phyloP scores from a whole-genome alignment of 1,140 invertebrate genomes.

The Drosophila oshimai region DNA sequence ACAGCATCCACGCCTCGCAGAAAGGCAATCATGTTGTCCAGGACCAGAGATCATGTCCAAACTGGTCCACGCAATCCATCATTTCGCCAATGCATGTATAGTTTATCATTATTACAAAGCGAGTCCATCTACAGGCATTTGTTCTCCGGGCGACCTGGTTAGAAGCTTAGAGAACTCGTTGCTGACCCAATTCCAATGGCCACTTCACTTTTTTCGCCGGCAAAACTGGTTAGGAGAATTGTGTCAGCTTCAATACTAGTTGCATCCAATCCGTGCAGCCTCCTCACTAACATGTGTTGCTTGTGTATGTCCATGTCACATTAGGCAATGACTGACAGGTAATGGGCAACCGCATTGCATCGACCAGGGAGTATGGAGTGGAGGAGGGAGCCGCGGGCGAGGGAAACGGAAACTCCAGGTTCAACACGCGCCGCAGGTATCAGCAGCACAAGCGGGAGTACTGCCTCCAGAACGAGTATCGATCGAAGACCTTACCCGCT shows the following conservation, averaged over 20 bases:
- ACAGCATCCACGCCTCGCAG: slow-evolving; percentile 4
- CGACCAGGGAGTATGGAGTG: slow-evolving; percentile 12
- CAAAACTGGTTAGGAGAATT: slow-evolving; percentile 57
- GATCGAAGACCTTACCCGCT: slow-evolving; percentile 65
- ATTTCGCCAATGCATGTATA: slow-evolving; percentile 38
- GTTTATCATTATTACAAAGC: slow-evolving; percentile 69
- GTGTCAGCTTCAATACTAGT: slow-evolving; percentile 29
- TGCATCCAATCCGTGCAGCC: slow-evolving; percentile 1
- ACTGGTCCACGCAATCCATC: slow-evolving; percentile 61
- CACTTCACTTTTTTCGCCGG: slow-evolving; percentile 65
- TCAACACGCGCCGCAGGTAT: slow-evolving; percentile 62
- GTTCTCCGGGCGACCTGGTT: slow-evolving; percentile 58
- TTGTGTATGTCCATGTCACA: slow-evolving; percentile 43
- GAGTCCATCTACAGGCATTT: slow-evolving; percentile 41
- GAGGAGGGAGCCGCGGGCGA: background rate
- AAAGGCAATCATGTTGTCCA: slow-evolving; percentile 35
- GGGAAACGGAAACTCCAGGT: slow-evolving; percentile 20
- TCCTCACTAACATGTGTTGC: slow-evolving; percentile 33
- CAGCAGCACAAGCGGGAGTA: slow-evolving; percentile 69
- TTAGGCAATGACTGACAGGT: slow-evolving; percentile 70
- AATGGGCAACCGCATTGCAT: slow-evolving; percentile 65
- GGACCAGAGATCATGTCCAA: slow-evolving; percentile 23
- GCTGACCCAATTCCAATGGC: slow-evolving; percentile 63
- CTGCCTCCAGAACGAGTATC: slow-evolving; percentile 58
- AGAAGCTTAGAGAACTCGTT: slow-evolving; percentile 34